Evolutionary conservation across 1,140 invertebrate genomes (phyloP).

Genomic region (Drosophila albomicans): DNA sequence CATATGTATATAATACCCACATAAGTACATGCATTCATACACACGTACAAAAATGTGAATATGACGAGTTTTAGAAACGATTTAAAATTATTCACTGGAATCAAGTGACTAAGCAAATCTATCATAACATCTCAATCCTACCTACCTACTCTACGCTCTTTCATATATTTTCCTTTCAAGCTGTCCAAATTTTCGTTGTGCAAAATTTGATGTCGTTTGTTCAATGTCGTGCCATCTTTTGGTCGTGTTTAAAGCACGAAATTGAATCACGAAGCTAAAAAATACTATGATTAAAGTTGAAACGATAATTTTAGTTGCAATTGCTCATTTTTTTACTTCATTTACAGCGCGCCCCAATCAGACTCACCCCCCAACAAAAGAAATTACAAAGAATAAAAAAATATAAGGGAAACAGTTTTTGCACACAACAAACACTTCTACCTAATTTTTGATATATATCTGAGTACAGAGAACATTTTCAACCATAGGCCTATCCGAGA

Average conservation of each 20-base stretch:
- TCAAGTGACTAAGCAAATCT: constrained; percentile 5
- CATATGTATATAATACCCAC: not conserved
- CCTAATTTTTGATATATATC: constrained; percentile 57
- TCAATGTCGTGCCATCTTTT: constrained; percentile 22
- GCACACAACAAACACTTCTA: constrained; percentile 69
- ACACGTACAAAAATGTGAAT: constrained; percentile 13
- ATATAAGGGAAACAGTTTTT: constrained; percentile 1
- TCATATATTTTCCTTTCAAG: constrained; percentile 33
- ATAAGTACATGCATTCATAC: not conserved
- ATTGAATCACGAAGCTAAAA: constrained; percentile 8
- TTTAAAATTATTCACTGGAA: constrained; percentile 3
- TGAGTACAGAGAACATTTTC: constrained; percentile 72
- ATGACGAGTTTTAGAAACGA: not conserved
- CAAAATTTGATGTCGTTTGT: constrained; percentile 26
- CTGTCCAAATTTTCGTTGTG: constrained; percentile 27
- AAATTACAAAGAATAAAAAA: constrained; percentile 17
- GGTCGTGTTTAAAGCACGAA: constrained; percentile 27
- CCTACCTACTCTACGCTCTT: constrained; percentile 8
- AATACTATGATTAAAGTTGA: constrained; percentile 20
- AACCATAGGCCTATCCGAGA: constrained; percentile 93
- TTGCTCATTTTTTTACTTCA: constrained; percentile 46
- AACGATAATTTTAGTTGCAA: constrained; percentile 26
- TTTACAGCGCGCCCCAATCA: constrained; percentile 48
- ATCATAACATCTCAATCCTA: constrained; percentile 2
- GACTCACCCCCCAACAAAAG: constrained; percentile 36